Evolutionary conservation across 1,140 invertebrate species (phyloP).

Genomic region (Aricia agestis): DNA sequence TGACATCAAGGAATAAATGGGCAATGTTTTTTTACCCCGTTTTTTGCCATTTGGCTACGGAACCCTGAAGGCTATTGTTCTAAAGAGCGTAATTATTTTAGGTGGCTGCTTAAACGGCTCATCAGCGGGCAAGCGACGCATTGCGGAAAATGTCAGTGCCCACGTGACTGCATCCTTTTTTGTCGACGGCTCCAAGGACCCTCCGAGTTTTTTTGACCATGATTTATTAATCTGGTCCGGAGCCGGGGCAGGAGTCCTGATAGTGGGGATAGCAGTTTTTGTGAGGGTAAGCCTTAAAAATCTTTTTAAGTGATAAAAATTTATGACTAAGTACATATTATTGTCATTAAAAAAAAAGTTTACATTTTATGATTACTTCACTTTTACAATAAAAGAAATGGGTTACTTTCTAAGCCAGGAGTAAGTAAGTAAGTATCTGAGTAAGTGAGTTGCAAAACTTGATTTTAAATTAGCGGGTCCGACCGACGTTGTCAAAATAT

Average conservation of each 20-base stretch:
- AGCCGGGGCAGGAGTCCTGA: constrained; percentile 40
- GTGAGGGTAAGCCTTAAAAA: constrained; percentile 46
- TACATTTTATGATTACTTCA: too few relatives aligned
- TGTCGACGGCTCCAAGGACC: constrained; percentile 53
- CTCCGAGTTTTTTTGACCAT: constrained; percentile 44
- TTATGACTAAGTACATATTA: too few relatives aligned
- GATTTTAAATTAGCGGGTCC: too few relatives aligned
- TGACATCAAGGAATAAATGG: too few relatives aligned
- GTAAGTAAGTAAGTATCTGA: too few relatives aligned
- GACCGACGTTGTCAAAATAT: too few relatives aligned
- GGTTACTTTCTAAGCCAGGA: too few relatives aligned
- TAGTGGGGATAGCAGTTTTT: constrained; percentile 41
- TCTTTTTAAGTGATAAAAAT: background rate
- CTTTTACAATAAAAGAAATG: too few relatives aligned
- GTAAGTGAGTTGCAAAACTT: too few relatives aligned
- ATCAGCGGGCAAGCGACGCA: constrained; percentile 65
- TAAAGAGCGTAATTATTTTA: constrained; percentile 35
- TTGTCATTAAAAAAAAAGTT: too few relatives aligned
- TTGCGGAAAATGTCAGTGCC: constrained; percentile 59
- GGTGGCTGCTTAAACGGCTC: constrained; percentile 65
- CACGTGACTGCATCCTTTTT: constrained; percentile 63
- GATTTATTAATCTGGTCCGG: constrained; percentile 50
- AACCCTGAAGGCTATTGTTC: background rate
- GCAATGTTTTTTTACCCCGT: too few relatives aligned
- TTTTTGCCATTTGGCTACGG: too few relatives aligned